These are phyloP conservation scores for Halocaridina rubra DNA, from an alignment of 2,888 invertebrate species.

Conservation along the genomic window DNA sequence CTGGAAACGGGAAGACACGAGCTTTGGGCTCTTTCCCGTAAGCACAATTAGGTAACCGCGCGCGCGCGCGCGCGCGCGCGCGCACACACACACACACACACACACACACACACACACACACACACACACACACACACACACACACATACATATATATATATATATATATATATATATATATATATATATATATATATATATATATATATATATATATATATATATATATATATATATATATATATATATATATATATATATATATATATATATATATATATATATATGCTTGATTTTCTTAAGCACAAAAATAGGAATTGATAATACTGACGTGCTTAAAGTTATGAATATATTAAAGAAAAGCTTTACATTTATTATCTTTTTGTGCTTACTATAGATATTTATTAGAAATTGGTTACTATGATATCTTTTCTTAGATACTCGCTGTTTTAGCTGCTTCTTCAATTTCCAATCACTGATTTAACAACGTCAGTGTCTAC, in stretches of 20 bases:
- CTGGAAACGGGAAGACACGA: too few relatives aligned
- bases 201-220: conserved; percentile 19
- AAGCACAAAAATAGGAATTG: background rate
- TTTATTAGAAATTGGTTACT: background rate
- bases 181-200: conserved; percentile 13
- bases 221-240: conserved; percentile 17
- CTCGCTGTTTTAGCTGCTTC: background rate
- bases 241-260: conserved; percentile 14
- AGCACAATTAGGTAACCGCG: too few relatives aligned
- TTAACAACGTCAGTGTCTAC: too few relatives aligned
- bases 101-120: background rate
- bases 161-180: conserved; percentile 6
- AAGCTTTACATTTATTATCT: background rate
- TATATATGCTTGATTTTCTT: conserved; percentile 5
- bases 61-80: background rate
- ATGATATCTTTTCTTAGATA: background rate
- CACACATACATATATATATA: background rate
- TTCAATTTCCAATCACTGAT: too few relatives aligned
- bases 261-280: conserved; percentile 27
- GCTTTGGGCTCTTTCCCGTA: too few relatives aligned
- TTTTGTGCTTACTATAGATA: background rate
- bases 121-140: background rate
- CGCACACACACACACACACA: background rate
- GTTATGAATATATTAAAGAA: background rate
- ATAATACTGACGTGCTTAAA: background rate